These are phyloP conservation scores for Drosophila antonietae DNA, from an alignment of 2,888 invertebrate species.

Conservation along the genomic window DNA sequence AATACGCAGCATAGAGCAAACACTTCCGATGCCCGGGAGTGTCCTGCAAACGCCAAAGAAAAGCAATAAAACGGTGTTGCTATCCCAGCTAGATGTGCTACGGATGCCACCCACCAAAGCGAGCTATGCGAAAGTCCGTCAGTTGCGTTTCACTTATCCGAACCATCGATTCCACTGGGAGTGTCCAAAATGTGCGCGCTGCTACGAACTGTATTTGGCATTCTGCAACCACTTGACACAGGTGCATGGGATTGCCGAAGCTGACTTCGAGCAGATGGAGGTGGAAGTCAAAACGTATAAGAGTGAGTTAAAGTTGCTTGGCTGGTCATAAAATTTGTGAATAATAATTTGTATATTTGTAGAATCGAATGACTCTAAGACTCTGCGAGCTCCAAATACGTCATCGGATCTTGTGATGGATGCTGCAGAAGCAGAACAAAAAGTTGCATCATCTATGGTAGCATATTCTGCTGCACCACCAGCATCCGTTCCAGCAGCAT, in stretches of 20 bases:
- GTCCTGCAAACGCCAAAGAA: conserved; percentile 47
- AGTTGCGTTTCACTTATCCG: conserved; percentile 50
- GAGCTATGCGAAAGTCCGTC: conserved; percentile 21
- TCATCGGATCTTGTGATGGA: background rate
- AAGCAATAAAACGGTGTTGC: background rate
- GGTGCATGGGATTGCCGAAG: conserved; percentile 42
- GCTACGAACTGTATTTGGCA: conserved; percentile 55
- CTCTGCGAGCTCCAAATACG: background rate
- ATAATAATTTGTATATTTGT: background rate
- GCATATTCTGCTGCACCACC: background rate
- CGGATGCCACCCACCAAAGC: conserved; percentile 11
- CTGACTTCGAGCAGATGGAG: conserved; percentile 25
- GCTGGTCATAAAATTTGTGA: background rate
- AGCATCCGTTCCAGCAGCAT: background rate
- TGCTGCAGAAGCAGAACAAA: background rate
- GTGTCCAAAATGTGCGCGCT: conserved; percentile 66
- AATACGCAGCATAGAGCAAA: conserved; percentile 65
- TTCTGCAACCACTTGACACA: conserved; percentile 63
- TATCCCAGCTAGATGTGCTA: conserved; percentile 11
- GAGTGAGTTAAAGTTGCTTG: conserved; percentile 41
- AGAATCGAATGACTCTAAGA: conserved; percentile 4
- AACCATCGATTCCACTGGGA: conserved; percentile 66
- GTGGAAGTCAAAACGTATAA: conserved; percentile 56
- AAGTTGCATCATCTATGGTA: background rate
- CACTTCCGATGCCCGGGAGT: conserved; percentile 56